Conservation (phyloP, 1,140 invertebrate genomes). For the Drosophila equinoxialis region DNA sequence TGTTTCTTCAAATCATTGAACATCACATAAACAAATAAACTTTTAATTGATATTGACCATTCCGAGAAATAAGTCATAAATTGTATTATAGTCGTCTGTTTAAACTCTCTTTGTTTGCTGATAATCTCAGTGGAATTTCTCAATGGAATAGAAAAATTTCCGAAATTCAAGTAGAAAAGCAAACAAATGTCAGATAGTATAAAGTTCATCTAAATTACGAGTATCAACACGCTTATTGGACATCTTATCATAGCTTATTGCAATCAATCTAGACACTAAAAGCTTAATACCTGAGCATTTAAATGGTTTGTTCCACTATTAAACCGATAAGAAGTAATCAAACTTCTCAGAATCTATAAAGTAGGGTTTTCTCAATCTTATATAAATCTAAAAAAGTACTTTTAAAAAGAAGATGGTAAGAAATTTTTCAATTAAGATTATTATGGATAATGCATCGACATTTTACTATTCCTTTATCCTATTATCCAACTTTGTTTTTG, state of each 20-base stretch:
- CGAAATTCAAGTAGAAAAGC: constrained; percentile 18
- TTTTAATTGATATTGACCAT: constrained; percentile 1
- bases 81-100: not conserved
- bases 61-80: constrained; percentile 20
- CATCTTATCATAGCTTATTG: not conserved
- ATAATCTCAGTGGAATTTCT: constrained; percentile 31
- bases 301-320: not conserved
- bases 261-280: not conserved
- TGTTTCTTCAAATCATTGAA: constrained; percentile 31
- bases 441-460: no score
- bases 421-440: no score
- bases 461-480: no score
- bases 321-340: not conserved
- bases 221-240: not conserved
- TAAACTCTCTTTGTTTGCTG: not conserved
- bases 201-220: constrained; percentile 6
- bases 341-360: no score
- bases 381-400: no score
- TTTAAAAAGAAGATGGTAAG: no score
- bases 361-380: no score
- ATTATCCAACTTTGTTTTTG: no score
- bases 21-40: not conserved
- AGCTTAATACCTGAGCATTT: no score
- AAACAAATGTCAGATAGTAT: constrained; percentile 21
- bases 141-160: constrained; percentile 29